phyloP scores from a whole-genome alignment of 1,140 invertebrate genomes.

The Riptortus pedestris region DNA sequence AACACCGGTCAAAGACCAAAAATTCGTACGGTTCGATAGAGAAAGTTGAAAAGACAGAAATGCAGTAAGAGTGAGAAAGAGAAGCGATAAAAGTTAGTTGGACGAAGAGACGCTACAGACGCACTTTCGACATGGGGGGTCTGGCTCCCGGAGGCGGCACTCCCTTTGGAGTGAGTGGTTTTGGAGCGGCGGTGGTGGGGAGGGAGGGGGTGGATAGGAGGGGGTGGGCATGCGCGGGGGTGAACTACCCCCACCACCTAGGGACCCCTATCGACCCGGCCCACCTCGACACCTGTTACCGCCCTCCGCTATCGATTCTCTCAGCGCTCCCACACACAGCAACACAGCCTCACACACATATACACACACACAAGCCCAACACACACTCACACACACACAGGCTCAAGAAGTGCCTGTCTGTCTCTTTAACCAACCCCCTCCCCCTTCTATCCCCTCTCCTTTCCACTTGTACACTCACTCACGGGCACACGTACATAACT shows the following conservation, averaged over 20 bases:
- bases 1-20: too few relatives aligned
- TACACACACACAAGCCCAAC: neutral
- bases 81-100: slow-evolving; percentile 20
- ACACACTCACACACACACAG: too few relatives aligned
- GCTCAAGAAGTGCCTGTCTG: neutral
- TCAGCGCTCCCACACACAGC: neutral
- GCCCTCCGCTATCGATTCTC: too few relatives aligned
- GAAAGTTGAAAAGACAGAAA: slow-evolving; percentile 20
- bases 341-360: neutral
- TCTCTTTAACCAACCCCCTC: slow-evolving; percentile 4
- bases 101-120: slow-evolving; percentile 20
- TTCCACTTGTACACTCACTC: too few relatives aligned
- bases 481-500: too few relatives aligned
- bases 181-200: too few relatives aligned
- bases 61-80: slow-evolving; percentile 12
- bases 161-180: slow-evolving; percentile 24
- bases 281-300: slow-evolving; percentile 29
- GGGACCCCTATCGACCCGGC: slow-evolving; percentile 33
- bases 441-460: slow-evolving; percentile 1
- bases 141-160: slow-evolving; percentile 24
- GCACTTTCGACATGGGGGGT: slow-evolving; percentile 19
- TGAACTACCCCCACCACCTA: slow-evolving; percentile 22
- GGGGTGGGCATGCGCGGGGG: slow-evolving; percentile 14
- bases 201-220: slow-evolving; percentile 8
- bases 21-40: slow-evolving; percentile 20